Base-by-base conservation (phyloP, 2,113 vertebrate species). In the Noctilio leporinus region DNA sequence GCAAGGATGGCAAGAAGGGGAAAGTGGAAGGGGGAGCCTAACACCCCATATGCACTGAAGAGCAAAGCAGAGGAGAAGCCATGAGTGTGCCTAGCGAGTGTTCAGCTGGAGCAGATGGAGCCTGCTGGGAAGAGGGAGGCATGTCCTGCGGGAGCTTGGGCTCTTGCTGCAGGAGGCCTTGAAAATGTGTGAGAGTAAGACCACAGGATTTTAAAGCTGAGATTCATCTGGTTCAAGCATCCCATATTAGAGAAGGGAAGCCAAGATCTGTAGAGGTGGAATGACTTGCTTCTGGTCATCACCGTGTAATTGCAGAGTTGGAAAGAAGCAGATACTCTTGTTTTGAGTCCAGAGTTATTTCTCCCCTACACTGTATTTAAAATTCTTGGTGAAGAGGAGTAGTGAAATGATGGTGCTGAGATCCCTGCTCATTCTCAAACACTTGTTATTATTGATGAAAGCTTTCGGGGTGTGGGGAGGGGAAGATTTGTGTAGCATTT, bases 41-140 rank as follows among this genome's bases (percentile, higher is more conserved):
- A 93, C 72, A 82, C 87, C 67, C 45, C 92, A 85, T 65, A 40
- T 88, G 91, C 4, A 33, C 47, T 81, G 45, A 89, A 78, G 81
- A 90, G 77, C 90, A 87, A 90, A 93, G 95, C 90, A 95, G 80
- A 96, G 77, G 89, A 95, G 78, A 94, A 95, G 62, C 77, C 55
- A 70, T 11, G 24, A 81, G 73, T 76, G 70, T 95, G 90, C 87
- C 70, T 90, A 40, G 75, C 80, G 75, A 77, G 45, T 85, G 49
- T 88, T 85, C 67, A 86, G 91, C 57, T 70, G 28, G 40, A 96
- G 95, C 94, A 96, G 90, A 90, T 81, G 87, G 94, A 96, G 70
- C 51, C 35, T 87, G 30, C 70, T 89, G 38, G 75, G 86, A n/a
- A 84, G 78, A 92, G 72, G 49, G 76, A 67, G 84, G 43, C 0